phyloP scores from a whole-genome alignment of 2,113 vertebrate species.

The Lepus europaeus region DNA sequence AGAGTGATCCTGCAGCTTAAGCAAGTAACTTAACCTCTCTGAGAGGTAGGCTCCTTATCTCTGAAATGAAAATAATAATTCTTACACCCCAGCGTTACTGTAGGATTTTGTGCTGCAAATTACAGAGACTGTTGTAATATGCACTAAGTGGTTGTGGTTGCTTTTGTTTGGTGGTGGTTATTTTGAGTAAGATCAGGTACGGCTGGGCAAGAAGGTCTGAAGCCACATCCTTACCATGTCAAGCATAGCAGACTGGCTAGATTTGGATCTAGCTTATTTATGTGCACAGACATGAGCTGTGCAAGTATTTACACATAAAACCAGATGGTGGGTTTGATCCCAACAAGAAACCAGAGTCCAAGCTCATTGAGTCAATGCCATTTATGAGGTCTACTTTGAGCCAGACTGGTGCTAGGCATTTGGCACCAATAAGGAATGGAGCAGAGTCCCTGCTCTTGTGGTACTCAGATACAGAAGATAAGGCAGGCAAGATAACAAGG shows the following conservation, averaged over 20 bases:
- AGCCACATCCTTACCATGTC: not conserved
- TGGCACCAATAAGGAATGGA: not conserved
- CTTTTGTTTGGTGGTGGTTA: not conserved
- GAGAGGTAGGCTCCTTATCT: not conserved
- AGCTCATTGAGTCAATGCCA: not conserved
- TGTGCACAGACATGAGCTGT: not conserved
- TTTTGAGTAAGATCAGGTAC: not conserved
- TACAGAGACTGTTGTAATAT: not conserved
- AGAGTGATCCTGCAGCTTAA: not conserved
- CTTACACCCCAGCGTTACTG: not conserved
- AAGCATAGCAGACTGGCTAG: not conserved
- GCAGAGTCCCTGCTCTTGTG: not conserved
- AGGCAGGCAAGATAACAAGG: not conserved
- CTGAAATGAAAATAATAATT: slow-evolving; percentile 45
- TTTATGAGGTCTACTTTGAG: not conserved
- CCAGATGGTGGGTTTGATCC: not conserved
- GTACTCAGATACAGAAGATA: not conserved
- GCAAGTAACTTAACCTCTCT: not conserved
- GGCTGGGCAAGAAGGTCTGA: not conserved
- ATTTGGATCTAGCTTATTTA: not conserved
- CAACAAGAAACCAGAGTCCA: slow-evolving; percentile 26
- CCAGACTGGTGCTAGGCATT: not conserved
- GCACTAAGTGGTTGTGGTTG: not conserved
- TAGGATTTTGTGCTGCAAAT: slow-evolving; percentile 1
- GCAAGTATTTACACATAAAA: slow-evolving; percentile 47